Evolutionary conservation across 2,797 vertebrate species (phyloP).

Genomic region (Sus cebifrons): DNA sequence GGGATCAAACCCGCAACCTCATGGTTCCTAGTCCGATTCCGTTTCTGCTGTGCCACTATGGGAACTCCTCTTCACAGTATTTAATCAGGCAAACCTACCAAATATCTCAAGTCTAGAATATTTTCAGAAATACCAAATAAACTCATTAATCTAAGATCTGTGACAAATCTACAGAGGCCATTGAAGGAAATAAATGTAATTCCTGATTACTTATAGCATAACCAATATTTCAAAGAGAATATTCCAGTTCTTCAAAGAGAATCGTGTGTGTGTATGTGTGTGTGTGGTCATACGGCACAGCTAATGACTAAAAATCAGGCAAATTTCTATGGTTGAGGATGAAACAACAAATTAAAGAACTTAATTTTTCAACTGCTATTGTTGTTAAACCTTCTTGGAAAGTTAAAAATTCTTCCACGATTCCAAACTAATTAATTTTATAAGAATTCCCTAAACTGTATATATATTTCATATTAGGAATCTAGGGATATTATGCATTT

Average conservation of each 20-base stretch:
- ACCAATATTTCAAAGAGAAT: slow-evolving; percentile 43
- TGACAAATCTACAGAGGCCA: background rate
- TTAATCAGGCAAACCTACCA: slow-evolving; percentile 61
- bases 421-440: slow-evolving; percentile 52
- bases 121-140: slow-evolving; percentile 46
- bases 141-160: slow-evolving; percentile 23
- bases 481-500: background rate
- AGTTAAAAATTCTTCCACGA: background rate
- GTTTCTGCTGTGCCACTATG: too few species aligned
- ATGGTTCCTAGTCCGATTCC: too few species aligned
- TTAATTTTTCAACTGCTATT: slow-evolving; percentile 56
- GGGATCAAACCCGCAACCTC: too few species aligned
- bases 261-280: background rate
- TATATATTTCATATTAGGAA: slow-evolving; percentile 18
- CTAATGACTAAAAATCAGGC: background rate
- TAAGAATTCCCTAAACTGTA: slow-evolving; percentile 4
- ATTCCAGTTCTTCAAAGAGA: slow-evolving; percentile 22
- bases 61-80: background rate
- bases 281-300: background rate
- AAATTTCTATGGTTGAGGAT: slow-evolving; percentile 27
- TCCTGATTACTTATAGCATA: slow-evolving; percentile 49
- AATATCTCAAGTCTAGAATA: slow-evolving; percentile 19
- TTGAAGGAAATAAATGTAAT: slow-evolving; percentile 20
- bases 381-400: background rate
- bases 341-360: slow-evolving; percentile 30